Evolutionary conservation across 1,140 invertebrate genomes (phyloP).

Genomic region (Drosophila nannoptera): DNA sequence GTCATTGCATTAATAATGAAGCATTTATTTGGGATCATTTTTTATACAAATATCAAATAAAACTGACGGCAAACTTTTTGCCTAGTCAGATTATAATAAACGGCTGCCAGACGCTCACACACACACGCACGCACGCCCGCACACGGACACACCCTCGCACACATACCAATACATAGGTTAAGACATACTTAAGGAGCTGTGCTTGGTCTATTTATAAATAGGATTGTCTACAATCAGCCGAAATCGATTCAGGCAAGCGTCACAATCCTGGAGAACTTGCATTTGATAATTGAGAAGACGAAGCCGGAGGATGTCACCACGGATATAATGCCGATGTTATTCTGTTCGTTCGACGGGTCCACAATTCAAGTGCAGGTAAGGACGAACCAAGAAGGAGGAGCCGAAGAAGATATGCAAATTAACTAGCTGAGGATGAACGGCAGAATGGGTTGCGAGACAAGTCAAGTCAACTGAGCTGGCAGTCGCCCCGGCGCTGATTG

Average conservation of each 20-base stretch:
- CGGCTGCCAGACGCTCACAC: slow-evolving; percentile 9
- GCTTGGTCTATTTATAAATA: slow-evolving; percentile 50
- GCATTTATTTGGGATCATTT: slow-evolving; percentile 17
- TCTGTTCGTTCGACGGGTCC: slow-evolving; percentile 92
- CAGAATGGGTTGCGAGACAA: slow-evolving; percentile 40
- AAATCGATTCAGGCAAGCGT: slow-evolving; percentile 95
- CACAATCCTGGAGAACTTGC: slow-evolving; percentile 93
- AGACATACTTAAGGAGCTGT: background rate
- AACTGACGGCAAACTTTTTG: slow-evolving; percentile 34
- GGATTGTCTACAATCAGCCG: slow-evolving; percentile 87
- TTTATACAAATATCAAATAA: slow-evolving; percentile 18
- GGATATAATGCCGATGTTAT: slow-evolving; percentile 93
- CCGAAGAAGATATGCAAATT: slow-evolving; percentile 44
- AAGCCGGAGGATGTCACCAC: slow-evolving; percentile 87
- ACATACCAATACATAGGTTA: too few relatives aligned
- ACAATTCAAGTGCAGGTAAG: slow-evolving; percentile 95
- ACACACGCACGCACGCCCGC: background rate
- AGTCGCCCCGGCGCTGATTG: slow-evolving; percentile 51
- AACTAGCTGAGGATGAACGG: slow-evolving; percentile 13
- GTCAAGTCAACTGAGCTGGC: slow-evolving; percentile 36
- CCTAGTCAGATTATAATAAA: slow-evolving; percentile 30
- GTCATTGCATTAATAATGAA: slow-evolving; percentile 19
- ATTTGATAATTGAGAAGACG: slow-evolving; percentile 93
- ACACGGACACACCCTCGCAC: too few relatives aligned
- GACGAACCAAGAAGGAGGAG: too few relatives aligned